Percentiles rank a stretch among this genome's conserved stretches.
phyloP scores from a whole-genome alignment of 2,888 invertebrate genomes.

The Dasypolia templi region DNA sequence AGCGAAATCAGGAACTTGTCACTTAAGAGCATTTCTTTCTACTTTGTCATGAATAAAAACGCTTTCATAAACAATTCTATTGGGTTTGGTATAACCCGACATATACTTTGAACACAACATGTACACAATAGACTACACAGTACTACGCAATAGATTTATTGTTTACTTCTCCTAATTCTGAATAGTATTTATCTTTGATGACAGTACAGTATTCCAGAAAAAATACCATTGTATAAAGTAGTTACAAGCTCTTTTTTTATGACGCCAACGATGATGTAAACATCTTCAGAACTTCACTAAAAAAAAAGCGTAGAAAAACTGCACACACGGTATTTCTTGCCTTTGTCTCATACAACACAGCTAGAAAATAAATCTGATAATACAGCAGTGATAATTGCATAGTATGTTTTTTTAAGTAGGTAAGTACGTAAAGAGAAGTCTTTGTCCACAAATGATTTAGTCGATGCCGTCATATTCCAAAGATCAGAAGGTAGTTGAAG shows the following conservation, averaged over 20 bases:
- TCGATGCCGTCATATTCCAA: slow-evolving; percentile 38
- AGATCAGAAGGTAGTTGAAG: slow-evolving; percentile 3
- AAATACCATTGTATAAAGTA: slow-evolving; percentile 22
- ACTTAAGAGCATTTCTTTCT: slow-evolving; percentile 76
- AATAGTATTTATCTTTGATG: slow-evolving; percentile 50
- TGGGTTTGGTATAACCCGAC: background rate
- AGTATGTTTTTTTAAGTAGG: background rate
- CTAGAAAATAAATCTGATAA: slow-evolving; percentile 28
- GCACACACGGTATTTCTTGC: slow-evolving; percentile 2
- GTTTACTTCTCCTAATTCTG: slow-evolving; percentile 37
- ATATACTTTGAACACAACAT: slow-evolving; percentile 3
- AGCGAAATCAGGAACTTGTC: slow-evolving; percentile 80
- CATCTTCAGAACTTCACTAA: slow-evolving; percentile 16
- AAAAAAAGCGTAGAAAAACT: slow-evolving; percentile 45
- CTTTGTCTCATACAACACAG: slow-evolving; percentile 27
- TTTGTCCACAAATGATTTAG: slow-evolving; percentile 28
- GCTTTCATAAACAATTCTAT: slow-evolving; percentile 3
- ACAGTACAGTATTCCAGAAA: slow-evolving; percentile 40
- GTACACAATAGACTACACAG: too few species aligned
- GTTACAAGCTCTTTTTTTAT: slow-evolving; percentile 30
- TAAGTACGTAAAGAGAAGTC: slow-evolving; percentile 19
- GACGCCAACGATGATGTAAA: slow-evolving; percentile 48
- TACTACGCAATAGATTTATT: slow-evolving; percentile 36
- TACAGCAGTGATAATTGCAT: slow-evolving; percentile 48
- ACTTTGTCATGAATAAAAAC: slow-evolving; percentile 22